phyloP scores from a whole-genome alignment of 2,797 vertebrate species.

The Todus mexicanus region DNA sequence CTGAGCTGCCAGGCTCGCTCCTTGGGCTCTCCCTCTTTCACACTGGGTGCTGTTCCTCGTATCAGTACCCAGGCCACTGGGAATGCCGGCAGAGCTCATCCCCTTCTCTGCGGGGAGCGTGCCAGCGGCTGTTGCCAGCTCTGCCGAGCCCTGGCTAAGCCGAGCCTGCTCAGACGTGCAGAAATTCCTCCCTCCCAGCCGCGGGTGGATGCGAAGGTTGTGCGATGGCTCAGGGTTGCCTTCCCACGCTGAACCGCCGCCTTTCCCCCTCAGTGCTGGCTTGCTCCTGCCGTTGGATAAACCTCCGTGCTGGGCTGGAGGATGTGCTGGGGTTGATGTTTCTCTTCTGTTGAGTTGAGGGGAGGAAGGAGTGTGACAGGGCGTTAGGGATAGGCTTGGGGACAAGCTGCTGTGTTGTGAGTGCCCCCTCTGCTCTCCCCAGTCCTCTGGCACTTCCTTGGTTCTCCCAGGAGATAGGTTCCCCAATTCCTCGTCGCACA shows the following conservation, averaged over 20 bases:
- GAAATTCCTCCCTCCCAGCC: slow-evolving; percentile 7
- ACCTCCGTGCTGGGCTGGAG: accelerated
- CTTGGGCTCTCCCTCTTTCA: background rate
- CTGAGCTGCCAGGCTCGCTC: background rate
- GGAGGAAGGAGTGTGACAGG: background rate
- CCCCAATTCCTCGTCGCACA: accelerated
- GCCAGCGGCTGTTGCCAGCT: background rate
- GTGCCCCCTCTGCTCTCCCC: accelerated
- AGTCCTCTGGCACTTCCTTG: background rate
- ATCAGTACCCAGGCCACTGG: background rate
- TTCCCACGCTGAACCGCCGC: background rate
- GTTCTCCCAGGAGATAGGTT: background rate
- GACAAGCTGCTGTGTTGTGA: background rate
- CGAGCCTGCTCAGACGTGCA: slow-evolving; percentile 25
- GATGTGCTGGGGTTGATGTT: background rate
- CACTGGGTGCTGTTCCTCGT: accelerated
- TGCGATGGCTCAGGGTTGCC: background rate
- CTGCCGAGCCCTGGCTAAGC: background rate
- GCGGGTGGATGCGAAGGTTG: background rate
- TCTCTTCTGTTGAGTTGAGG: background rate
- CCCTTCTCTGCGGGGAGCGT: background rate
- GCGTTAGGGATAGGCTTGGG: background rate
- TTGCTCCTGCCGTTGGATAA: background rate
- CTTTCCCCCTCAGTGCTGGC: accelerated
- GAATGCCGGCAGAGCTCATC: background rate